Evolutionary conservation across 2,113 vertebrate species (phyloP).

Genomic region (Oncorhynchus keta): DNA sequence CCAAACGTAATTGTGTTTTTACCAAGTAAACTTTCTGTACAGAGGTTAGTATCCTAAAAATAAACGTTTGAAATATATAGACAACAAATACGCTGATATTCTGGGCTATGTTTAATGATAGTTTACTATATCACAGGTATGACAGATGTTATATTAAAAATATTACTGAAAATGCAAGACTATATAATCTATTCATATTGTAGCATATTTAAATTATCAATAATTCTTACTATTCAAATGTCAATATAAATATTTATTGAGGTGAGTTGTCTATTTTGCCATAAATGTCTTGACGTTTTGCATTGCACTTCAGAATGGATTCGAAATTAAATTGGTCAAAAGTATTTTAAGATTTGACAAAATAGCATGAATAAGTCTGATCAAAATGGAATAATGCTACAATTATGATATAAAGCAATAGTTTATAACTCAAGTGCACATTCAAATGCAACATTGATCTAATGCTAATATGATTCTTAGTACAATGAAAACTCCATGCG

Average conservation of each 20-base stretch:
- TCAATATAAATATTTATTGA: background rate
- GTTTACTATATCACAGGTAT: background rate
- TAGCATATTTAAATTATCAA: background rate
- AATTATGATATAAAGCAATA: no score
- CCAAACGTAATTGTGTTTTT: background rate
- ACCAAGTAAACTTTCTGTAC: conserved; percentile 3
- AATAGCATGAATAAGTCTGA: background rate
- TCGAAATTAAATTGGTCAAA: background rate
- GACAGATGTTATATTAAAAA: background rate
- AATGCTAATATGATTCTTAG: background rate
- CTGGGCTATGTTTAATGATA: background rate
- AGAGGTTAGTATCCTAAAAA: conserved; percentile 11
- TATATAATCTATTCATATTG: background rate
- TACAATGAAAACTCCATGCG: no score
- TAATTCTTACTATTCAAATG: background rate
- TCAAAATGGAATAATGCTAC: background rate
- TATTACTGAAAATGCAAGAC: background rate
- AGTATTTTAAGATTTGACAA: no score
- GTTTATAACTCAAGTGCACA: background rate
- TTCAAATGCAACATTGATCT: background rate
- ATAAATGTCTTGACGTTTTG: background rate
- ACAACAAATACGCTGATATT: background rate
- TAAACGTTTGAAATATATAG: background rate
- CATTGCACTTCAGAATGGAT: background rate
- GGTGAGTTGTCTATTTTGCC: background rate